Evolutionary conservation across 2,888 invertebrate species (phyloP).

Genomic region (Cyrtodaria siliqua): DNA sequence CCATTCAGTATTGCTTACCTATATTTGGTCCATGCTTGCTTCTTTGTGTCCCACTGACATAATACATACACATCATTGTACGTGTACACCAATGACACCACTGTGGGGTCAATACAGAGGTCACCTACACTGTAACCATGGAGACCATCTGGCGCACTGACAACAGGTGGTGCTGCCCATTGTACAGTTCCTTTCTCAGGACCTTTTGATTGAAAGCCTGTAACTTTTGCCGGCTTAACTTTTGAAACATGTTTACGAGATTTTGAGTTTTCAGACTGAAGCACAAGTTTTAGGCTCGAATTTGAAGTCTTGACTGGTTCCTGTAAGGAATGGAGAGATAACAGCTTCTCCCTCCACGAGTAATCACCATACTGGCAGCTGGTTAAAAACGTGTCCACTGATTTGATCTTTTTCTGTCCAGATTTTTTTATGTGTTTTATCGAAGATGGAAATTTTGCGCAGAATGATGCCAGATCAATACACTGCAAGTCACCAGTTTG

Average conservation of each 20-base stretch:
- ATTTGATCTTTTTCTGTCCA: not conserved
- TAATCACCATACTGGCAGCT: conserved; percentile 67
- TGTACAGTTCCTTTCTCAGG: not conserved
- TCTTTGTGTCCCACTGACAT: conserved; percentile 44
- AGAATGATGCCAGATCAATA: conserved; percentile 30
- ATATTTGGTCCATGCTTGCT: conserved; percentile 34
- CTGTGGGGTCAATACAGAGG: conserved; percentile 21
- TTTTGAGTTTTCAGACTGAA: no score
- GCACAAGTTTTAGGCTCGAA: no score
- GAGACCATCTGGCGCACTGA: conserved; percentile 35
- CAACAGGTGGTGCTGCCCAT: not conserved
- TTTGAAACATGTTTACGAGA: no score
- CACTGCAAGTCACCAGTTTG: conserved; percentile 45
- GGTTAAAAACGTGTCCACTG: not conserved
- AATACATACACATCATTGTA: conserved; percentile 53
- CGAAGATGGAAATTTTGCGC: conserved; percentile 7
- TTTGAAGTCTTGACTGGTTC: not conserved
- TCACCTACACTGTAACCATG: conserved; percentile 55
- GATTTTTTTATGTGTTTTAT: no score
- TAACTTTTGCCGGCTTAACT: conserved; percentile 7
- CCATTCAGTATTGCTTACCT: no score
- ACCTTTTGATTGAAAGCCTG: conserved; percentile 51
- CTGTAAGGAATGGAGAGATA: conserved; percentile 37
- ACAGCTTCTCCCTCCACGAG: conserved; percentile 65
- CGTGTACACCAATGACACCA: conserved; percentile 37